Evolutionary conservation across 2,797 vertebrate genomes (phyloP).

Genomic region (Selene dorsalis): DNA sequence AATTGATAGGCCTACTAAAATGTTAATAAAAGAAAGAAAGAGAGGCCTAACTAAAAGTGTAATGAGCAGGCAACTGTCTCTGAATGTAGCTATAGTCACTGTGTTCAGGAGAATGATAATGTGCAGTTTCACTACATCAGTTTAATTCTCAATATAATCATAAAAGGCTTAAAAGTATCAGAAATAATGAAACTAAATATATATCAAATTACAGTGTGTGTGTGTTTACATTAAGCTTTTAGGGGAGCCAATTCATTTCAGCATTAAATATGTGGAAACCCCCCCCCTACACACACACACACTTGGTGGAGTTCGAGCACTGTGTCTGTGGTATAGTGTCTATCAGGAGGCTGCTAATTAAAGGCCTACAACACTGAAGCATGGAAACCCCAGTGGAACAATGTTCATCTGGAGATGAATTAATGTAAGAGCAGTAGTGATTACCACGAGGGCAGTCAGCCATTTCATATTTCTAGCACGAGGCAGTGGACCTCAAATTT

Average conservation of each 20-base stretch:
- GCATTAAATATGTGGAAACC: conserved; percentile 26
- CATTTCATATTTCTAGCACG: conserved; percentile 68
- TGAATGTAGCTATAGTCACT: conserved; percentile 11
- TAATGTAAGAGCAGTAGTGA: conserved; percentile 73
- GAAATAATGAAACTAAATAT: conserved; percentile 20
- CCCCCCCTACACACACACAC: conserved; percentile 41
- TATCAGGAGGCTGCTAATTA: conserved; percentile 72
- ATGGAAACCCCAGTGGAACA: conserved; percentile 68
- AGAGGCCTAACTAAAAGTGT: not conserved
- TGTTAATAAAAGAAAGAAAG: not conserved
- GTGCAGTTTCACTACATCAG: conserved; percentile 3
- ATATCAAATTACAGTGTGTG: conserved; percentile 9
- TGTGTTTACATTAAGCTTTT: conserved; percentile 36
- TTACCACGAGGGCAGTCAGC: conserved; percentile 69
- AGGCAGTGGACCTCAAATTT: conserved; percentile 58
- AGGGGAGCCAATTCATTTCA: conserved; percentile 42
- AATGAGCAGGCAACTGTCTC: conserved; percentile 2
- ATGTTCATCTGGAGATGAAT: conserved; percentile 76
- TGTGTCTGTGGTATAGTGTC: conserved; percentile 43
- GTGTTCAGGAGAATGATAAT: conserved; percentile 6
- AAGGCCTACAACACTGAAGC: conserved; percentile 64
- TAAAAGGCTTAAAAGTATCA: not conserved
- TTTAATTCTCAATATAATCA: conserved; percentile 20
- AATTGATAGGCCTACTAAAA: conserved; percentile 5
- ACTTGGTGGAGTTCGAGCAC: conserved; percentile 26